Evolutionary conservation across 2,113 vertebrate genomes (phyloP), one percentile per base, ranked within the genome.

Genomic region (Leptobrachium ailaonicum): DNA sequence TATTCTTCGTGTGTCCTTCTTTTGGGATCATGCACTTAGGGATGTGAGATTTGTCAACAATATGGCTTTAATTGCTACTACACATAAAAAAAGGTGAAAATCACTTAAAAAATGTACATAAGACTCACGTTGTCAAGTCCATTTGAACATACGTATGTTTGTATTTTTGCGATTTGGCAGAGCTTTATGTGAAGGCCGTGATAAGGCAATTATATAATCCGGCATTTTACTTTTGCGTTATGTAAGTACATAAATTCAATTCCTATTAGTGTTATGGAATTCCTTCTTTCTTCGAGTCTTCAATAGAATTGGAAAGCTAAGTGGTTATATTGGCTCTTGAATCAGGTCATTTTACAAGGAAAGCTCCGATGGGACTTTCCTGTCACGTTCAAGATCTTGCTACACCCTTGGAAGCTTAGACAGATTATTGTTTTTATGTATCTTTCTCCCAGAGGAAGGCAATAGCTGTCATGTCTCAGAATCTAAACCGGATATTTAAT

Each of bases 241-340:
- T 60, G 56, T 1, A 12, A 60, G 10, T 50, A 8, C 56, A 60
- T 60, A 60, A 60, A 11, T 60, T 60, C 56, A 11, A 60, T 60
- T 60, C 56, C 3, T 60, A 60, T 60, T 14, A 60, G 56, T 13
- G 56, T 10, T 60, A 12, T 60, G 13, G 10, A 60, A 14, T 12
- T 60, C 10, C 9, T 60, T 13, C 13, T 60, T 60, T 60, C 56
- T 60, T 60, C 50, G 20, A 50, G 10, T 12, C 13, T 11, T 60
- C 3, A 50, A 50, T 50, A 8, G 6, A 12, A 1, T 7, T 60
- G 56, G 13, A 14, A 12, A 60, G 9, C 56, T 60, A 60, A 60
- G 56, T 60, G 56, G 56, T 60, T 60, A 60, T 60, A 60, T 60
- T 60, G 56, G 56, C 56, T 60, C 9, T 60, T 14, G 56, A 60